Base-by-base conservation (phyloP, 2,797 vertebrate genomes). In the Hippoglossus hippoglossus region DNA sequence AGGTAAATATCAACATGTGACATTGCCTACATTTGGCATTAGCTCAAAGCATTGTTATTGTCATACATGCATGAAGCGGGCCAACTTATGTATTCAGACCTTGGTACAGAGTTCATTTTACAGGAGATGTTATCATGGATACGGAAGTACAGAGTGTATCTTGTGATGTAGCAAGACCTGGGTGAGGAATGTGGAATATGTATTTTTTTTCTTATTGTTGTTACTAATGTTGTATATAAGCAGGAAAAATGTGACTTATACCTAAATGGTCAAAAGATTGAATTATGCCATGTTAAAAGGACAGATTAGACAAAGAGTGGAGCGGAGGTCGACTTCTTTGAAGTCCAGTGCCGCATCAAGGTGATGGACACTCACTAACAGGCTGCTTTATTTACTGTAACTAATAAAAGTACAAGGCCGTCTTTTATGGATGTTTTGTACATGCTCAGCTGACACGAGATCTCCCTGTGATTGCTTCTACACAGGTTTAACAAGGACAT, bases 401-500 rank as follows among this genome's bases (percentile, higher is more conserved):
- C 55, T 70, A 61, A 59, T 73, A 63, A 81, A 84, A 71, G 47
- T 3, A 28, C 54, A 79, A 75, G 58, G 74, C 63, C 0, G 0
- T 34, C 2, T 78, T 89, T 86, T 80, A 80, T 75, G 28, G 59
- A 31, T 16, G 67, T 34, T 72, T 67, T 81, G 51, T 18, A 25
- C 50, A 34, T 12, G 22, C 12, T 75, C 47, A 76, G 24, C 67
- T 73, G 31, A 71, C 68, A 61, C 64, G 25, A 25, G 0, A 0
- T 67, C 39, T 63, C 22, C 13, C 47, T 84, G 11, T 84, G 25
- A 61, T 79, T 87, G 44, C 57, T 64, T 67, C 49, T 80, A 6
- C 76, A 75, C 91, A 98, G 97, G 90, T 98, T 98, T 90, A 98
- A 97, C 73, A 51, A 87, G 62, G 97, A 98, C 87, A 95, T 98